Evolutionary conservation across 2,113 vertebrate genomes (phyloP).

Genomic region (Poeciliopsis prolifica): DNA sequence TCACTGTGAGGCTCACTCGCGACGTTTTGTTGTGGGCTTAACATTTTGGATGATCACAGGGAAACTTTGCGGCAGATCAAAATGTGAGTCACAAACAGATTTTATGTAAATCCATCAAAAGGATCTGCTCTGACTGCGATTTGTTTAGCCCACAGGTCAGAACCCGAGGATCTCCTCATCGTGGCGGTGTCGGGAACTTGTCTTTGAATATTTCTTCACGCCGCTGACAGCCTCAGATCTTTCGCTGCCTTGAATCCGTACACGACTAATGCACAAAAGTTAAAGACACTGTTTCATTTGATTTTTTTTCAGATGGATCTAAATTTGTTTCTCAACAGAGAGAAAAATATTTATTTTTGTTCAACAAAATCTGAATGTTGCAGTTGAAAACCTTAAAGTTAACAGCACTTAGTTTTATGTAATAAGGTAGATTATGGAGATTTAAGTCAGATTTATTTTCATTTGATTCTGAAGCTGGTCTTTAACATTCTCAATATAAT

Average conservation of each 20-base stretch:
- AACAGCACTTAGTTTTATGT: not conserved
- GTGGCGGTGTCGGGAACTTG: conserved; percentile 15
- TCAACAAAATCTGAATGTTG: too few relatives aligned
- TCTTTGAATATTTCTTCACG: conserved; percentile 26
- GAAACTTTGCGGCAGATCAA: conserved; percentile 6
- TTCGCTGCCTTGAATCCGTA: conserved; percentile 3
- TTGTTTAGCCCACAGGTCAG: conserved; percentile 49
- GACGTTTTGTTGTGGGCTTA: not conserved
- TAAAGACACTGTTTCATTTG: not conserved
- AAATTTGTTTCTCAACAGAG: not conserved
- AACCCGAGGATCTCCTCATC: conserved; percentile 33
- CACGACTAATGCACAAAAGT: not conserved
- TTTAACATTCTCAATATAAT: too few relatives aligned
- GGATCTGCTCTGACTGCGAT: not conserved
- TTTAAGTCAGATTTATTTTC: not conserved
- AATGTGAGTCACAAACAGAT: conserved; percentile 25
- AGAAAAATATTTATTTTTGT: not conserved
- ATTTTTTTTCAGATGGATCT: not conserved
- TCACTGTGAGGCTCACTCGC: not conserved
- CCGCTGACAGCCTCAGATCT: conserved; percentile 23
- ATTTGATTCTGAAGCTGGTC: too few relatives aligned
- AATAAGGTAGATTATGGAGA: not conserved
- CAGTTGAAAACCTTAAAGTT: not conserved
- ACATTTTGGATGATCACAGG: not conserved
- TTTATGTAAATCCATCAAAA: conserved; percentile 45